A percentile compares a stretch with the other conserved stretches of the same genome.
Evolutionary conservation across 2,888 invertebrate species (phyloP).

Genomic region (Adineta ricciae): DNA sequence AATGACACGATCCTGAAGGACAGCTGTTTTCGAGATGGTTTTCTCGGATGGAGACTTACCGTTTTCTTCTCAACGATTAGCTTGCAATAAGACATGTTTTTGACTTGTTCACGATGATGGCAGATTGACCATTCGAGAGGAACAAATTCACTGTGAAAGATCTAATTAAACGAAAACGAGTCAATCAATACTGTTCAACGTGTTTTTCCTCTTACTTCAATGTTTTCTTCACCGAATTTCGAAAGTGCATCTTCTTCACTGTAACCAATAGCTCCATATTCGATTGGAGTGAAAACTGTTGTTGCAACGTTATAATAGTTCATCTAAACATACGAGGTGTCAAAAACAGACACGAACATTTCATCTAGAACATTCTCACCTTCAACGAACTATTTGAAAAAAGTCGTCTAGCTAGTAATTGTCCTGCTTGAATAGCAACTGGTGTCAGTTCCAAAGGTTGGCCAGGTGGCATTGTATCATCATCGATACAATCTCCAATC

Average conservation of each 20-base stretch:
- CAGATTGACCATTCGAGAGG: slow-evolving; percentile 91
- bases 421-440: slow-evolving; percentile 66
- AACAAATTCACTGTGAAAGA: slow-evolving; percentile 85
- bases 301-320: slow-evolving; percentile 62
- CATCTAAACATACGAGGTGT: slow-evolving; percentile 7
- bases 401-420: slow-evolving; percentile 63
- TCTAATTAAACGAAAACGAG: slow-evolving; percentile 37
- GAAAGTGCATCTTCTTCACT: slow-evolving; percentile 73
- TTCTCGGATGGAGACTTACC: background rate
- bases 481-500: slow-evolving; percentile 65
- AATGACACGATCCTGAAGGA: slow-evolving; percentile 56
- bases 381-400: slow-evolving; percentile 39
- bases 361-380: slow-evolving; percentile 36
- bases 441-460: slow-evolving; percentile 79
- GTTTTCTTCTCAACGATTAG: slow-evolving; percentile 50
- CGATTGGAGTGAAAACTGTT: slow-evolving; percentile 86
- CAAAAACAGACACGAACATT: background rate
- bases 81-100: slow-evolving; percentile 68
- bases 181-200: too few relatives aligned
- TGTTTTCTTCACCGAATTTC: slow-evolving; percentile 63
- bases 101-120: slow-evolving; percentile 67
- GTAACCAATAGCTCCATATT: slow-evolving; percentile 85
- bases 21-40: background rate
- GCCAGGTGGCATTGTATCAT: slow-evolving; percentile 52
- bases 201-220: slow-evolving; percentile 56